These are phyloP conservation scores for Lepidotrigona ventralis DNA, from an alignment of 1,140 invertebrate genomes.

Conservation along the genomic window DNA sequence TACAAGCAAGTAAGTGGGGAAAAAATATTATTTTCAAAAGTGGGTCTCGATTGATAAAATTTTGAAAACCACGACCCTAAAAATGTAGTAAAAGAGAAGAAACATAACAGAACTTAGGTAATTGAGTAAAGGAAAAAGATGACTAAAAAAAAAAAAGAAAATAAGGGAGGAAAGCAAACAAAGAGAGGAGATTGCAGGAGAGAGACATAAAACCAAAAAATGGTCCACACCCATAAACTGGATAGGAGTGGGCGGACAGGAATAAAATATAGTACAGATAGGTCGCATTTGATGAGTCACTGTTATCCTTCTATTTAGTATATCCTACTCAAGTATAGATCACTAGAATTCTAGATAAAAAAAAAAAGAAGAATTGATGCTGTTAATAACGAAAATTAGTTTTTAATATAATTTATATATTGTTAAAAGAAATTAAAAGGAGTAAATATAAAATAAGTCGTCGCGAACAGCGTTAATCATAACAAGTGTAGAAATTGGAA, in stretches of 20 bases:
- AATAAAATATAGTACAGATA: not conserved
- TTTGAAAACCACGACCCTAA: too few species aligned
- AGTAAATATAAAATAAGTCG: not conserved
- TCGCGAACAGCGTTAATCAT: not conserved
- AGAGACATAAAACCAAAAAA: not conserved
- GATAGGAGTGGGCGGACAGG: not conserved
- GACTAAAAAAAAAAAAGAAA: too few species aligned
- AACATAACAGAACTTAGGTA: too few species aligned
- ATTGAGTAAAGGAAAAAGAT: too few species aligned
- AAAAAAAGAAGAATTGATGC: not conserved
- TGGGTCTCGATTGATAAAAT: too few species aligned
- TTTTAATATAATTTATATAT: not conserved
- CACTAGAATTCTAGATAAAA: too few species aligned
- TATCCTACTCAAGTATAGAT: too few species aligned
- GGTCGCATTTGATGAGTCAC: too few species aligned
- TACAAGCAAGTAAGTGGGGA: too few species aligned
- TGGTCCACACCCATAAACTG: not conserved
- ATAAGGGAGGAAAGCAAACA: not conserved
- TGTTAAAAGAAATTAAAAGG: not conserved
- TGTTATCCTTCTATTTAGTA: not conserved
- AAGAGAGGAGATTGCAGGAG: not conserved
- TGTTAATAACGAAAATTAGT: not conserved
- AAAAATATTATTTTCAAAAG: too few species aligned
- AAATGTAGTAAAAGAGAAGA: not conserved
- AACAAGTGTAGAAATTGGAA: slow-evolving; percentile 1